These are phyloP conservation scores for Brassicogethes aeneus DNA, from an alignment of 2,888 invertebrate species.

Conservation along the genomic window DNA sequence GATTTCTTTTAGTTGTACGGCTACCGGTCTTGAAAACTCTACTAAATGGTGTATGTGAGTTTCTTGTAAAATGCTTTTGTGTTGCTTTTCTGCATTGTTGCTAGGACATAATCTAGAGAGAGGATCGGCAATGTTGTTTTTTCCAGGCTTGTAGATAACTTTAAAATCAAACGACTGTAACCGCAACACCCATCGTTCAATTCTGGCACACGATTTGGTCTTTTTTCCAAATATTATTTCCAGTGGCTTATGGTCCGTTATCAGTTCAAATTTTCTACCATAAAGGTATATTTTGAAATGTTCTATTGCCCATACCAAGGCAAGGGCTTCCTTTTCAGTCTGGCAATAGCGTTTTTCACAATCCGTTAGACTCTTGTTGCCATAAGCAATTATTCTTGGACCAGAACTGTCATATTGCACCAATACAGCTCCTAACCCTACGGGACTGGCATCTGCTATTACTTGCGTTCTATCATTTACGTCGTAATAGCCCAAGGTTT, in stretches of 20 bases:
- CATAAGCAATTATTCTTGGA: slow-evolving; percentile 20
- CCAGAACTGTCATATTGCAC: slow-evolving; percentile 15
- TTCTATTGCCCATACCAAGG: slow-evolving; percentile 24
- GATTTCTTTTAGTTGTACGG: background rate
- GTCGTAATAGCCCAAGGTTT: slow-evolving; percentile 20
- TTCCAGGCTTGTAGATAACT: too few species aligned
- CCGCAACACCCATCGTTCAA: slow-evolving; percentile 2
- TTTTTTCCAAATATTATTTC: slow-evolving; percentile 22
- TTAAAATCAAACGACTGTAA: slow-evolving; percentile 12
- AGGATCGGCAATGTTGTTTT: slow-evolving; percentile 15
- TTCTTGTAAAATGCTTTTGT: background rate
- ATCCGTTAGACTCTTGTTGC: slow-evolving; percentile 20
- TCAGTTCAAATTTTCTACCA: too few species aligned
- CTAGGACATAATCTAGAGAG: slow-evolving; percentile 11
- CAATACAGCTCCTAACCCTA: too few species aligned
- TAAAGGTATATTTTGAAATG: slow-evolving; percentile 17
- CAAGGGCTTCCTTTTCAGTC: slow-evolving; percentile 20
- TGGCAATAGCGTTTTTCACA: slow-evolving; percentile 27
- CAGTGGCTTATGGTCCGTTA: too few species aligned
- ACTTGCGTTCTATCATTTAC: slow-evolving; percentile 17
- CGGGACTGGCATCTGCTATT: slow-evolving; percentile 24
- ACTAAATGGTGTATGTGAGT: background rate
- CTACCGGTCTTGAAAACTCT: background rate
- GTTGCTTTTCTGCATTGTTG: background rate
- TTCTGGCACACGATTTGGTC: slow-evolving; percentile 19